These are phyloP conservation scores for Pelodiscus sinensis DNA, from an alignment of 2,113 vertebrate genomes.

Conservation along the genomic window DNA sequence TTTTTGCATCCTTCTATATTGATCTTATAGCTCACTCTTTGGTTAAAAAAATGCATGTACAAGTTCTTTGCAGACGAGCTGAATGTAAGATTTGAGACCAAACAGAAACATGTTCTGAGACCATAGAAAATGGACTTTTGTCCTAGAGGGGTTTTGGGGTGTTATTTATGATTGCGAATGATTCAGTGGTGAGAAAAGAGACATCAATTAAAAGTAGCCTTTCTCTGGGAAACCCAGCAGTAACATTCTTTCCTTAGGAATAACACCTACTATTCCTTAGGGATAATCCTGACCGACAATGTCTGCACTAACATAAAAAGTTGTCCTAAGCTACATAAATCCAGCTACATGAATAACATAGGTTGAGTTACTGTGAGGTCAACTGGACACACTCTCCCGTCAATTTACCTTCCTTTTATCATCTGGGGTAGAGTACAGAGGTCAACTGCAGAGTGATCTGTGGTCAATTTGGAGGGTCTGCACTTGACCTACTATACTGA, in stretches of 20 bases:
- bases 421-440: no score
- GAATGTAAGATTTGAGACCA: neutral
- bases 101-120: neutral
- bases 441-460: no score
- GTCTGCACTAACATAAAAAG: no score
- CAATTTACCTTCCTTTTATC: no score
- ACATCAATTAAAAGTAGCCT: neutral
- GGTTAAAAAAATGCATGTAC: neutral
- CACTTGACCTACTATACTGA: no score
- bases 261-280: neutral
- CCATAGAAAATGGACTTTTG: conserved; percentile 27
- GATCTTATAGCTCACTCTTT: neutral
- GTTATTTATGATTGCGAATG: conserved; percentile 26
- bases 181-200: conserved; percentile 41
- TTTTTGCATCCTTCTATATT: neutral
- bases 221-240: neutral
- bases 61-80: conserved; percentile 9
- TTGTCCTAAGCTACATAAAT: no score
- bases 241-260: neutral
- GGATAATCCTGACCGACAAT: neutral
- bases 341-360: no score
- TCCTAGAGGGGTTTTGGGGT: neutral
- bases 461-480: no score
- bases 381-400: no score
- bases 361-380: no score